Evolutionary conservation across 1,140 invertebrate species (phyloP).

Genomic region (Contarinia nasturtii): DNA sequence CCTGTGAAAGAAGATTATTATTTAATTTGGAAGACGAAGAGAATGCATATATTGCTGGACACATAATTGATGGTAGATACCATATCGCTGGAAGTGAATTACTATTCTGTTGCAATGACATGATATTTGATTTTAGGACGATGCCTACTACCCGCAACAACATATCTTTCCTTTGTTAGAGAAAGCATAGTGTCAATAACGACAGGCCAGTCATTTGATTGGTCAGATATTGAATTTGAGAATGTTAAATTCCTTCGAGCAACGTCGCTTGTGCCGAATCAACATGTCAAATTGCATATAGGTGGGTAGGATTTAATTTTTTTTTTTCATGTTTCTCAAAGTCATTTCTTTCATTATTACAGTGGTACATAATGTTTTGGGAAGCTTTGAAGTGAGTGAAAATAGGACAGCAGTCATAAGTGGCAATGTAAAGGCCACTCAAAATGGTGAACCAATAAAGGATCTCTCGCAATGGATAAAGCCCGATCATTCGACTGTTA

Average conservation of each 20-base stretch:
- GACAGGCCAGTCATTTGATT: too few species aligned
- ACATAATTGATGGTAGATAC: conserved; percentile 61
- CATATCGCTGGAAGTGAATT: not conserved
- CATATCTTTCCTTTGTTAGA: conserved; percentile 72
- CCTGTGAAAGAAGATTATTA: conserved; percentile 36
- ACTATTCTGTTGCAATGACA: too few species aligned
- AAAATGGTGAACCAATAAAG: conserved; percentile 25
- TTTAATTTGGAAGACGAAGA: conserved; percentile 43
- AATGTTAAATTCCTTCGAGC: conserved; percentile 69
- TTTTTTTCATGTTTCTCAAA: too few species aligned
- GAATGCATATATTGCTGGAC: conserved; percentile 59
- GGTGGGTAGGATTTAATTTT: too few species aligned
- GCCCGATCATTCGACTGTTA: conserved; percentile 22
- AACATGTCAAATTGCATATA: conserved; percentile 55
- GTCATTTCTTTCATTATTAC: too few species aligned
- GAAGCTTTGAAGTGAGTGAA: conserved; percentile 73
- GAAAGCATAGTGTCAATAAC: conserved; percentile 58
- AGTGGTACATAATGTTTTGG: conserved; percentile 66
- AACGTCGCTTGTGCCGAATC: conserved; percentile 55
- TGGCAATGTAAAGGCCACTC: conserved; percentile 38
- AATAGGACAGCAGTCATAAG: conserved; percentile 55
- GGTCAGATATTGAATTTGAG: conserved; percentile 68
- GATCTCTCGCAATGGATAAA: conserved; percentile 22
- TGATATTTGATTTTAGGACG: too few species aligned
- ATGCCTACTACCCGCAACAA: conserved; percentile 76